Evolutionary conservation across 2,888 invertebrate genomes (phyloP).

Genomic region (Melinopterus prodromus): DNA sequence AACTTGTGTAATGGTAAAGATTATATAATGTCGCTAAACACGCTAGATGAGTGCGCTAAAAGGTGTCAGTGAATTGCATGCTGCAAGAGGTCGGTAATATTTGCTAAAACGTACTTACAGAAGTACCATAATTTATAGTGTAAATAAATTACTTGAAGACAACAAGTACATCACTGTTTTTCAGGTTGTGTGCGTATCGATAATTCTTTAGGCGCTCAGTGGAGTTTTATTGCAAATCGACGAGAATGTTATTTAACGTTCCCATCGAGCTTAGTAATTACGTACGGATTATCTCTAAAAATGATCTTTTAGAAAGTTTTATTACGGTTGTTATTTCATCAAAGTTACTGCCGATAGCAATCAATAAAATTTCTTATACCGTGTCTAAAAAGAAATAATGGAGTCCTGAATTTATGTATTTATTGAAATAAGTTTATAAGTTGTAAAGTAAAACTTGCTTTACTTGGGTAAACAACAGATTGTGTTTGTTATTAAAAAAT

Average conservation of each 20-base stretch:
- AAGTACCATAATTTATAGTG: neutral
- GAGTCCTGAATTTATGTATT: too few species aligned
- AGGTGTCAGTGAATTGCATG: neutral
- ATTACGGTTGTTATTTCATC: neutral
- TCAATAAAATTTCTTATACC: neutral
- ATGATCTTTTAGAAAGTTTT: constrained; percentile 4
- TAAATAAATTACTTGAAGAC: neutral
- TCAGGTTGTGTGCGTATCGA: neutral
- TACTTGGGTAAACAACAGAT: too few species aligned
- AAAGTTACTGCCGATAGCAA: neutral
- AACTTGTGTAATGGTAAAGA: neutral
- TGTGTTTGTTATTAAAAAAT: too few species aligned
- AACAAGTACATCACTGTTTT: neutral
- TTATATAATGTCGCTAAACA: neutral
- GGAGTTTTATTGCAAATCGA: neutral
- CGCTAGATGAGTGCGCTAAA: neutral
- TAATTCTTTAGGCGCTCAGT: neutral
- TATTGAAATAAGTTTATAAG: too few species aligned
- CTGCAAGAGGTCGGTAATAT: neutral
- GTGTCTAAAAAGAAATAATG: too few species aligned
- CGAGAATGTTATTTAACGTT: neutral
- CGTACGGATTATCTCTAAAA: neutral
- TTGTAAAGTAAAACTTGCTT: too few species aligned
- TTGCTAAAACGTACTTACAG: neutral
- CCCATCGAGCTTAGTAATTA: neutral